phyloP scores from a whole-genome alignment of 2,888 invertebrate species.

The Leptinotarsa haldemani region DNA sequence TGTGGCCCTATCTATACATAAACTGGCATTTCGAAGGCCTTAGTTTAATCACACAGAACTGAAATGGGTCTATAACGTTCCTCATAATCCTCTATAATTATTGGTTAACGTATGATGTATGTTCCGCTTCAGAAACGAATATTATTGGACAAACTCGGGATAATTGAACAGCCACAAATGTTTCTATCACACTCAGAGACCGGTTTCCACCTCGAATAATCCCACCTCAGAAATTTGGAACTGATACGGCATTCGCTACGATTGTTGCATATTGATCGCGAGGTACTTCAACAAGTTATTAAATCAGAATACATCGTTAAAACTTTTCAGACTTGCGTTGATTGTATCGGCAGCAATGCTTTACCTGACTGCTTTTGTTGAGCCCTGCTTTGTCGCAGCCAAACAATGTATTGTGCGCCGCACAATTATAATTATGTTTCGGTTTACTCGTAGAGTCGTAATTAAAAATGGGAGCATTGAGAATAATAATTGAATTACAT shows the following conservation, averaged over 20 bases:
- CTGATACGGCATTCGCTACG: conserved; percentile 51
- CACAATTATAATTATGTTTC: conserved; percentile 66
- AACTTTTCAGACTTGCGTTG: conserved; percentile 66
- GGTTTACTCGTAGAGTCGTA: conserved; percentile 63
- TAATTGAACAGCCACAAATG: background rate
- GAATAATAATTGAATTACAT: conserved; percentile 46
- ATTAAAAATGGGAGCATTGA: conserved; percentile 60
- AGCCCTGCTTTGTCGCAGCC: conserved; percentile 58
- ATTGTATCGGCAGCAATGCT: conserved; percentile 63
- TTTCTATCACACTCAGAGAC: background rate
- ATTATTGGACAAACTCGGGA: too few species aligned
- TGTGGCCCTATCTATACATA: too few species aligned
- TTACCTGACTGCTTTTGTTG: conserved; percentile 65
- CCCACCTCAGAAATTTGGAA: conserved; percentile 27
- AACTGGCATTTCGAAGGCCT: too few species aligned
- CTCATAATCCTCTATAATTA: too few species aligned
- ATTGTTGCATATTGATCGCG: conserved; percentile 63
- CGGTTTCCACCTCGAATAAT: conserved; percentile 22
- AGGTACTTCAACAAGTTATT: conserved; percentile 65
- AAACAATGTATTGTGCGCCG: conserved; percentile 64
- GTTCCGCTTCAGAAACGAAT: too few species aligned
- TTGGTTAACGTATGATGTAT: too few species aligned
- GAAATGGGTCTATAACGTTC: too few species aligned
- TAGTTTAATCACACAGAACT: too few species aligned
- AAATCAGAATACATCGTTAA: conserved; percentile 67